A percentile compares a stretch with the other conserved stretches of the same genome.
phyloP scores from a whole-genome alignment of 2,113 vertebrate genomes.

The Neodontobutis hainanensis region DNA sequence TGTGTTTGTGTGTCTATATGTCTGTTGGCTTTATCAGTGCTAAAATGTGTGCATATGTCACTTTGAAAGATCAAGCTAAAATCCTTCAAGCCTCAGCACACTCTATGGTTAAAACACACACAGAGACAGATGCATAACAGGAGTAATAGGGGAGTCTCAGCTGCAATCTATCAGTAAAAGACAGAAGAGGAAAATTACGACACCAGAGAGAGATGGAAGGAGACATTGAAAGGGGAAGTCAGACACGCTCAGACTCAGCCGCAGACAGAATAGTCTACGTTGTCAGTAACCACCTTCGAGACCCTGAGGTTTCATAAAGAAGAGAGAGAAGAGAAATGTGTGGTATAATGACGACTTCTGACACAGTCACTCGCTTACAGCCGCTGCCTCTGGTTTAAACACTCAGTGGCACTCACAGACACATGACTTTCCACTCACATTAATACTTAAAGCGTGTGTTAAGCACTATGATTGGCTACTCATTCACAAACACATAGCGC shows the following conservation, averaged over 20 bases:
- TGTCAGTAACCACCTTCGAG: conserved; percentile 57
- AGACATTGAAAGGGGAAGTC: conserved; percentile 3
- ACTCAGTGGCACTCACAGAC: conserved; percentile 6
- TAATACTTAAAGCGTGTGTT: too few relatives aligned
- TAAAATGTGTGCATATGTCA: conserved; percentile 24
- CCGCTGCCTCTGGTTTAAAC: conserved; percentile 23
- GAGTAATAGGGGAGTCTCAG: conserved; percentile 58
- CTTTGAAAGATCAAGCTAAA: conserved; percentile 33
- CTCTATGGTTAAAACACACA: conserved; percentile 17
- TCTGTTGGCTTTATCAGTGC: conserved; percentile 31
- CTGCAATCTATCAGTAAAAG: conserved; percentile 46
- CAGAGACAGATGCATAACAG: conserved; percentile 11
- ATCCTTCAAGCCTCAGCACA: conserved; percentile 17
- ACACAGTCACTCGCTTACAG: conserved; percentile 28
- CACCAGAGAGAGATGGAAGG: conserved; percentile 35
- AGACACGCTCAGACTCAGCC: background rate
- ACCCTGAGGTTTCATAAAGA: conserved; percentile 67
- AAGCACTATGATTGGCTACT: too few relatives aligned
- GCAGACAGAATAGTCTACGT: conserved; percentile 54
- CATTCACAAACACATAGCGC: too few relatives aligned
- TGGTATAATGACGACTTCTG: conserved; percentile 49
- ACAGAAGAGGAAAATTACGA: conserved; percentile 59
- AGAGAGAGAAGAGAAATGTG: conserved; percentile 33
- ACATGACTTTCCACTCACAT: background rate
- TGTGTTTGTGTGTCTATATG: background rate